Evolutionary conservation across 2,113 vertebrate species (phyloP).

Genomic region (Herpailurus yagouaroundi): DNA sequence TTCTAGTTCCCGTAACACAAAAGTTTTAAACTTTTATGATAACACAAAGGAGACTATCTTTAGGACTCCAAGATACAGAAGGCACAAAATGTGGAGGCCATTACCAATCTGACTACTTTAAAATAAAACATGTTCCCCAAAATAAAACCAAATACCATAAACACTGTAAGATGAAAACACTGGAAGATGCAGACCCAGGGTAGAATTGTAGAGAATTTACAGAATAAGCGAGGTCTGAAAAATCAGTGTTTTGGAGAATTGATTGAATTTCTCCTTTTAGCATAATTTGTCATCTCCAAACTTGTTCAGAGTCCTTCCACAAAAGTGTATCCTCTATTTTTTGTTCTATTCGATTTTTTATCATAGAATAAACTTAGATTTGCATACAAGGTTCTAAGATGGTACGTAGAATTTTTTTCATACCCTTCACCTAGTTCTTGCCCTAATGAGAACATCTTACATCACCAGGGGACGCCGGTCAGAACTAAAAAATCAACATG

Average conservation of each 20-base stretch:
- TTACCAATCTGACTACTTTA: background rate
- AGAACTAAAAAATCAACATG: background rate
- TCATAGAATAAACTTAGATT: background rate
- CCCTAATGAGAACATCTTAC: background rate
- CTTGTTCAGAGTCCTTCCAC: background rate
- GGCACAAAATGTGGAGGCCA: background rate
- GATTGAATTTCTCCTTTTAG: background rate
- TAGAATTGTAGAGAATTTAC: background rate
- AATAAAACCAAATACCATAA: background rate
- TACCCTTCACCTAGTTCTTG: background rate
- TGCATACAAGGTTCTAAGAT: background rate
- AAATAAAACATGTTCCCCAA: background rate
- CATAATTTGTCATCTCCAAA: background rate
- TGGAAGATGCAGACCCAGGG: background rate
- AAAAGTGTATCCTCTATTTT: background rate
- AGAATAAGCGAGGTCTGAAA: background rate
- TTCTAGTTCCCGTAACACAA: background rate
- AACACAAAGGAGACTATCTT: background rate
- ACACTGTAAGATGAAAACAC: background rate
- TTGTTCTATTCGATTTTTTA: background rate
- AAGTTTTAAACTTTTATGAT: background rate
- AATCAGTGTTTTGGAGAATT: background rate
- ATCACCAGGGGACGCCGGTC: background rate
- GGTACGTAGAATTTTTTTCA: background rate
- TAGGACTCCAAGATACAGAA: background rate